These are phyloP conservation scores for Tychaedon coryphoeus DNA, from an alignment of 2,113 vertebrate genomes.

Conservation along the genomic window DNA sequence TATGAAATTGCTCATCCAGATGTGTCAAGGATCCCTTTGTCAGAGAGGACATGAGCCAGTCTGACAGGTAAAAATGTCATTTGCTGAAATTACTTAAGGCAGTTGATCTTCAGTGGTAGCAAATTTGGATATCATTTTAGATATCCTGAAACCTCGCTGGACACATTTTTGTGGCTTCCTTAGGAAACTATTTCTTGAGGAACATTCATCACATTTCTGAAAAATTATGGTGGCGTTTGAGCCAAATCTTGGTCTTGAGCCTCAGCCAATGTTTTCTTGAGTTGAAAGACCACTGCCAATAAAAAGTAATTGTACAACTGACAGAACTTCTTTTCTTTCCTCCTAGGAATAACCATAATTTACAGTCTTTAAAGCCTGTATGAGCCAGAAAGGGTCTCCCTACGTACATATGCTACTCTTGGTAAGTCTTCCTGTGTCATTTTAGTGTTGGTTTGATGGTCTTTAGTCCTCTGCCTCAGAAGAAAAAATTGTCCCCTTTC, in stretches of 20 bases:
- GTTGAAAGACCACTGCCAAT: slow-evolving; percentile 71
- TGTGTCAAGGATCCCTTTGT: background rate
- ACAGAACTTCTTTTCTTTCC: slow-evolving; percentile 73
- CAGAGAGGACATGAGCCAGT: background rate
- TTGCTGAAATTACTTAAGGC: background rate
- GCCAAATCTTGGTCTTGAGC: slow-evolving; percentile 74
- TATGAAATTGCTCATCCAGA: background rate
- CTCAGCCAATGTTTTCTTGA: slow-evolving; percentile 73
- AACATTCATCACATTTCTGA: slow-evolving; percentile 75
- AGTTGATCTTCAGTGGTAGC: background rate
- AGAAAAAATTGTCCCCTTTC: background rate
- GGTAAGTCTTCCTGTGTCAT: slow-evolving; percentile 34
- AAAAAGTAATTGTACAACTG: slow-evolving; percentile 72
- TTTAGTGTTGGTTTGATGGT: background rate
- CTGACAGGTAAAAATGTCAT: background rate
- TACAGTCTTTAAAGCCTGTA: background rate
- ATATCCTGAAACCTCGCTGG: slow-evolving; percentile 32
- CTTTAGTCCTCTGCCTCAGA: slow-evolving; percentile 6
- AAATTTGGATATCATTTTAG: background rate
- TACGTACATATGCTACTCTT: background rate
- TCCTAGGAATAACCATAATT: slow-evolving; percentile 67
- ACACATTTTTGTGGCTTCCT: slow-evolving; percentile 66
- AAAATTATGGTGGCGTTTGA: slow-evolving; percentile 71
- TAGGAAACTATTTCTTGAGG: slow-evolving; percentile 76
- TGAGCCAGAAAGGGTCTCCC: slow-evolving; percentile 38